Evolutionary conservation across 2,113 vertebrate species (phyloP).

Genomic region (Nerophis ophidion): DNA sequence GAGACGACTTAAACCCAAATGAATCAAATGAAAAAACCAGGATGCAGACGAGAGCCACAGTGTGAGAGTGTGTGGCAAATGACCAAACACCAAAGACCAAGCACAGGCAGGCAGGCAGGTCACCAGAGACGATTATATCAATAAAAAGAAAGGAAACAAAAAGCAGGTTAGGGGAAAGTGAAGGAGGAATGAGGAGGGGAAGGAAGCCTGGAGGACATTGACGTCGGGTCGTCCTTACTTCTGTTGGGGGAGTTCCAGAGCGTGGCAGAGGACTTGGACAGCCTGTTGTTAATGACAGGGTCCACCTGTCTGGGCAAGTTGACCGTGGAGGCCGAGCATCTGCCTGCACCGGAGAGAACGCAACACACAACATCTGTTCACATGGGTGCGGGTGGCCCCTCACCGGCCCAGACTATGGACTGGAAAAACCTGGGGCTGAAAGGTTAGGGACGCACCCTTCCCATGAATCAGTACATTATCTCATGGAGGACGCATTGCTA

Average conservation of each 20-base stretch:
- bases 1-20: conserved; percentile 41
- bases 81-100: conserved; percentile 69
- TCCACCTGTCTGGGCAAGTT: conserved; percentile 95
- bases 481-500: conserved; percentile 12
- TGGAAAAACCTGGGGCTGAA: conserved; percentile 5
- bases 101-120: conserved; percentile 73
- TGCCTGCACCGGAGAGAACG: conserved; percentile 91
- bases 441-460: conserved; percentile 13
- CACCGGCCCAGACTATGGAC: background rate
- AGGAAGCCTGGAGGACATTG: conserved; percentile 54
- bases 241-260: conserved; percentile 98
- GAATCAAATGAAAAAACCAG: conserved; percentile 43
- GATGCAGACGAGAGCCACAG: conserved; percentile 62
- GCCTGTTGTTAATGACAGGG: conserved; percentile 96
- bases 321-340: conserved; percentile 95
- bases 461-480: conserved; percentile 12
- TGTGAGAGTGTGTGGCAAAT: conserved; percentile 54
- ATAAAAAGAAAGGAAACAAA: conserved; percentile 40
- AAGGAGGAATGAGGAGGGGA: conserved; percentile 37
- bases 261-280: conserved; percentile 96
- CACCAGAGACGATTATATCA: conserved; percentile 63
- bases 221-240: conserved; percentile 83
- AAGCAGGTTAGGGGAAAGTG: conserved; percentile 37
- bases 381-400: conserved; percentile 28
- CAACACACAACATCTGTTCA: conserved; percentile 73